Percentiles rank a stretch among this genome's conserved stretches.
These are phyloP conservation scores for Cephalopterus ornatus DNA, from an alignment of 2,113 vertebrate species.

Conservation along the genomic window DNA sequence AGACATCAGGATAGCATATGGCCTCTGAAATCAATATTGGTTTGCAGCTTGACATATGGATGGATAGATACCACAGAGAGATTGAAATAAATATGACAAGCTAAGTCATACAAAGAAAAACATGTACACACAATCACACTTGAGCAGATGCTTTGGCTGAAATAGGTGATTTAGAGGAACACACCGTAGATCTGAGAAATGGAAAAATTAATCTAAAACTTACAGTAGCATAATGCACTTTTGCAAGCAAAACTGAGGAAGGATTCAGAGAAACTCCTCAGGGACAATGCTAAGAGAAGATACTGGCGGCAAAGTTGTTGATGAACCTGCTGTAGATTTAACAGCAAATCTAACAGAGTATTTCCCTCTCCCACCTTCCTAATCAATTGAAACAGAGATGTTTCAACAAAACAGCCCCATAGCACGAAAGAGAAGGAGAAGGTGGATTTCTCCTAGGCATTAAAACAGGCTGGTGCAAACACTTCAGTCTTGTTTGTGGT, in stretches of 20 bases:
- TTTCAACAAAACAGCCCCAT: not conserved
- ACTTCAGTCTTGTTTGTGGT: constrained; percentile 47
- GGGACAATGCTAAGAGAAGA: constrained; percentile 7
- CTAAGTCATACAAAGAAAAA: constrained; percentile 21
- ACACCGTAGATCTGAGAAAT: constrained; percentile 30
- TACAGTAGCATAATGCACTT: constrained; percentile 42
- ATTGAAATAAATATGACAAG: constrained; percentile 34
- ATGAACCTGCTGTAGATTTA: not conserved
- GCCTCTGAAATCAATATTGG: constrained; percentile 42
- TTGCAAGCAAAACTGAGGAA: constrained; percentile 40
- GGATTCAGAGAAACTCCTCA: constrained; percentile 35
- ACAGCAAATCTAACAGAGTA: not conserved
- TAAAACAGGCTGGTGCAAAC: constrained; percentile 46
- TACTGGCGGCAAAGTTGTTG: not conserved
- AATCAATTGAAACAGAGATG: not conserved
- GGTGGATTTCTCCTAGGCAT: constrained; percentile 63
- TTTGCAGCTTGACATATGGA: constrained; percentile 43
- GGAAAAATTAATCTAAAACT: constrained; percentile 39
- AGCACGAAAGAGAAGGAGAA: constrained; percentile 36
- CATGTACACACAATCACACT: constrained; percentile 38
- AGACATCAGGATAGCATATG: constrained; percentile 37
- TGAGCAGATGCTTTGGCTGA: constrained; percentile 71
- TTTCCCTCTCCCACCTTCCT: not conserved
- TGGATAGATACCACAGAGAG: constrained; percentile 24
- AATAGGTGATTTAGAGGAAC: constrained; percentile 69